Conservation (phyloP, 2,888 invertebrate genomes). For the Onthophagus sagittarius region DNA sequence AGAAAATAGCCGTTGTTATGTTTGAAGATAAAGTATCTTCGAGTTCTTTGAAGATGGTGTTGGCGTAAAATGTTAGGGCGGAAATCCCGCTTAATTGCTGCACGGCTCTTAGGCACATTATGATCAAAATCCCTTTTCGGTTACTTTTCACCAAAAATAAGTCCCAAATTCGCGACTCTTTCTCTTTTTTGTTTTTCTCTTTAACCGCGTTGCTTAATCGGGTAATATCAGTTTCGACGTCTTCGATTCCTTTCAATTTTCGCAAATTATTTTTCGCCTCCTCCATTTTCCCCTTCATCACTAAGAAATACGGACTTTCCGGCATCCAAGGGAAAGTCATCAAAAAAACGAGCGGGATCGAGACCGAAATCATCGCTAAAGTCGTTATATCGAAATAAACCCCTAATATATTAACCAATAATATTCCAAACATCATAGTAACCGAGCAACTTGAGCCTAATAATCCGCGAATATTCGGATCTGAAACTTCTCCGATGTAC, state of each 20-base stretch:
- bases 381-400: constrained; percentile 53
- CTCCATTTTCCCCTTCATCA: constrained; percentile 43
- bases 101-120: constrained; percentile 55
- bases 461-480: constrained; percentile 56
- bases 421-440: constrained; percentile 55
- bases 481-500: constrained; percentile 61
- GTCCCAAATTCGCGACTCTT: constrained; percentile 49
- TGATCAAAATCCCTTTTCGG: constrained; percentile 59
- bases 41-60: constrained; percentile 55
- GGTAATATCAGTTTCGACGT: constrained; percentile 50
- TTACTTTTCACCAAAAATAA: constrained; percentile 54
- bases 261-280: constrained; percentile 53
- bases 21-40: constrained; percentile 48
- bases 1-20: constrained; percentile 54
- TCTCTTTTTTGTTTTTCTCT: constrained; percentile 36
- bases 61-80: constrained; percentile 57
- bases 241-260: constrained; percentile 53
- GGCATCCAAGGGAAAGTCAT: constrained; percentile 60
- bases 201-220: constrained; percentile 32
- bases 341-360: constrained; percentile 55
- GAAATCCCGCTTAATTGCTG: constrained; percentile 61
- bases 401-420: constrained; percentile 60
- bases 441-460: constrained; percentile 61
- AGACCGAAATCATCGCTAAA: constrained; percentile 54
- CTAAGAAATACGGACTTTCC: constrained; percentile 55